Percentiles rank a stretch among this genome's conserved stretches.
Evolutionary conservation across 2,888 invertebrate genomes (phyloP).

Genomic region (Nipponacmea schrenckii): DNA sequence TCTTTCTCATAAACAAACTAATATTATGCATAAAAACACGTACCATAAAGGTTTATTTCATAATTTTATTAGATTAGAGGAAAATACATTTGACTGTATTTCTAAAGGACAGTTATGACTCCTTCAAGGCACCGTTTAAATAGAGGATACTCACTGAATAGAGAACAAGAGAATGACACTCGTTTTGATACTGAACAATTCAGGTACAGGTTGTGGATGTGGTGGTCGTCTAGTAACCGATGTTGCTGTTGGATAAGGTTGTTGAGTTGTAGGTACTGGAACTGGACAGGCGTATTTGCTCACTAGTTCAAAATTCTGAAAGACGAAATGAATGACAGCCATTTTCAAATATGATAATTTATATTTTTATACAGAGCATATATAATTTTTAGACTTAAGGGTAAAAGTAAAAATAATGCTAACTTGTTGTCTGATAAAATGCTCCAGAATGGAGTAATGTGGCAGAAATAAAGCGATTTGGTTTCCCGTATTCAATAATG

Average conservation of each 20-base stretch:
- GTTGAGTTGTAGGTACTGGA: neutral
- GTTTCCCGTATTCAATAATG: neutral
- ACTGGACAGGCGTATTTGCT: neutral
- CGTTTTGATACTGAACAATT: neutral
- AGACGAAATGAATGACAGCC: neutral
- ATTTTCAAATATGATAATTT: too few relatives aligned
- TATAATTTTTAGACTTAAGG: too few relatives aligned
- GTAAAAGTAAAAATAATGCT: too few relatives aligned
- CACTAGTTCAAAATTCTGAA: neutral
- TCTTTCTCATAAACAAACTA: too few relatives aligned
- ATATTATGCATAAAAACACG: too few relatives aligned
- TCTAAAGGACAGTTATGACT: too few relatives aligned
- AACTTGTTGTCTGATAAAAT: neutral
- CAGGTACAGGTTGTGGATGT: neutral
- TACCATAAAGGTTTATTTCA: too few relatives aligned
- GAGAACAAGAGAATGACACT: neutral
- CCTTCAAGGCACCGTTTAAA: too few relatives aligned
- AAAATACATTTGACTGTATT: too few relatives aligned
- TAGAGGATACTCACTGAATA: neutral
- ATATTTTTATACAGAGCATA: too few relatives aligned
- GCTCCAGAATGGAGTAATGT: neutral
- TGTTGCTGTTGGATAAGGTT: neutral
- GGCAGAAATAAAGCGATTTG: neutral
- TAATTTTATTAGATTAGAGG: too few relatives aligned
- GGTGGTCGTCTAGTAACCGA: neutral